phyloP scores from a whole-genome alignment of 1,140 invertebrate species.

The Steinernema feltiae region DNA sequence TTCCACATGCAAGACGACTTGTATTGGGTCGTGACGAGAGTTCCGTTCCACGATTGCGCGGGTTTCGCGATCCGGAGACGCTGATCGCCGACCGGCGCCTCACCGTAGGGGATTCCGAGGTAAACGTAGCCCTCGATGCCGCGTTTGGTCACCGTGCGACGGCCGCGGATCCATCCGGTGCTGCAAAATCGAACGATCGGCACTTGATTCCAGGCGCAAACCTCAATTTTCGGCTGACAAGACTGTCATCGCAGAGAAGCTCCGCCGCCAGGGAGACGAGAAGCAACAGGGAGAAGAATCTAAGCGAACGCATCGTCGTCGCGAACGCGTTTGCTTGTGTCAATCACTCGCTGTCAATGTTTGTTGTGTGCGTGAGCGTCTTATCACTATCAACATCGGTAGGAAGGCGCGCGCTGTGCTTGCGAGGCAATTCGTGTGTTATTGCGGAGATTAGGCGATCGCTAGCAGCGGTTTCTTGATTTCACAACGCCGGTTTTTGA shows the following conservation, averaged over 20 bases:
- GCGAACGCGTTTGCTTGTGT: no score
- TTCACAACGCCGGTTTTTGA: no score
- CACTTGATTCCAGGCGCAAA: background rate
- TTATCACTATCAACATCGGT: background rate
- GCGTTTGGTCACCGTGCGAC: background rate
- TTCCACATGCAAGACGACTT: slow-evolving; percentile 4
- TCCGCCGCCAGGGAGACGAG: background rate
- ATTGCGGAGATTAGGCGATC: background rate
- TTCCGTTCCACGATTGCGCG: background rate
- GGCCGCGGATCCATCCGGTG: background rate
- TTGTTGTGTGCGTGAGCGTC: background rate
- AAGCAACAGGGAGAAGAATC: background rate
- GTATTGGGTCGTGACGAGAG: background rate
- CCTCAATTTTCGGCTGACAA: background rate
- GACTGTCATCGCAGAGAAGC: background rate
- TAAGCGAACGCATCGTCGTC: background rate
- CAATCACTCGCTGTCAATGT: background rate
- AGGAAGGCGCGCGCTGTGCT: background rate
- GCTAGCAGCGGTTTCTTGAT: no score
- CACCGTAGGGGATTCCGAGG: background rate
- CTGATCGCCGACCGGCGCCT: background rate
- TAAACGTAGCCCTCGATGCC: slow-evolving; percentile 3
- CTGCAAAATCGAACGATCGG: background rate
- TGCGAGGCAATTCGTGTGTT: background rate
- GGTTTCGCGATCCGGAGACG: background rate